These are phyloP conservation scores for Oplegnathus fasciatus DNA, from an alignment of 2,113 vertebrate genomes.

Conservation along the genomic window DNA sequence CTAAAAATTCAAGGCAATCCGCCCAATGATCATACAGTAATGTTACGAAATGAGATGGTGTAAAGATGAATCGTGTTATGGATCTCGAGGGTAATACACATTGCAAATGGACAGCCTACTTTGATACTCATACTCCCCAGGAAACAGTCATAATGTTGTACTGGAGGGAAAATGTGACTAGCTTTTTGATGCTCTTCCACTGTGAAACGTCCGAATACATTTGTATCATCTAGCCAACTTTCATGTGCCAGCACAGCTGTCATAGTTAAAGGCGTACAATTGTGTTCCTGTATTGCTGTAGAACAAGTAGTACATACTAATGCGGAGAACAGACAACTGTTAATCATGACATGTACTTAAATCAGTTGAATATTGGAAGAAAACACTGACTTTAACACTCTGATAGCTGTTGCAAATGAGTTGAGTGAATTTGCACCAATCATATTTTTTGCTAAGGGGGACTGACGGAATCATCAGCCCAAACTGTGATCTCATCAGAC, in stretches of 20 bases:
- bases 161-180: conserved; percentile 21
- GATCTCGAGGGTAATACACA: conserved; percentile 77
- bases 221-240: conserved; percentile 53
- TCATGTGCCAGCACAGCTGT: conserved; percentile 39
- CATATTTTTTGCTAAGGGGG: conserved; percentile 50
- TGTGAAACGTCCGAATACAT: conserved; percentile 58
- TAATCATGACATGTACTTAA: conserved; percentile 20
- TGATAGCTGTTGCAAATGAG: conserved; percentile 36
- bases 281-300: conserved; percentile 8
- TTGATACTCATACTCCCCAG: conserved; percentile 72
- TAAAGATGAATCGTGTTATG: conserved; percentile 67
- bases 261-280: conserved; percentile 24
- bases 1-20: conserved; percentile 47
- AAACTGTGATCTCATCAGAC: conserved; percentile 79
- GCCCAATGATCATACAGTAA: conserved; percentile 50
- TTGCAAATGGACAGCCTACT: conserved; percentile 72
- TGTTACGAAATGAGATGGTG: conserved; percentile 70
- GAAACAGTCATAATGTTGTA: conserved; percentile 69
- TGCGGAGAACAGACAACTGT: conserved; percentile 5
- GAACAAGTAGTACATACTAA: conserved; percentile 7
- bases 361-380: conserved; percentile 28
- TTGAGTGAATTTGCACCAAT: conserved; percentile 55
- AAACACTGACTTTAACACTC: conserved; percentile 31
- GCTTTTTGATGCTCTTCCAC: conserved; percentile 52
- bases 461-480: conserved; percentile 69